Evolutionary conservation across 2,797 vertebrate species (phyloP).

Genomic region (Otolemur crassicaudatus): DNA sequence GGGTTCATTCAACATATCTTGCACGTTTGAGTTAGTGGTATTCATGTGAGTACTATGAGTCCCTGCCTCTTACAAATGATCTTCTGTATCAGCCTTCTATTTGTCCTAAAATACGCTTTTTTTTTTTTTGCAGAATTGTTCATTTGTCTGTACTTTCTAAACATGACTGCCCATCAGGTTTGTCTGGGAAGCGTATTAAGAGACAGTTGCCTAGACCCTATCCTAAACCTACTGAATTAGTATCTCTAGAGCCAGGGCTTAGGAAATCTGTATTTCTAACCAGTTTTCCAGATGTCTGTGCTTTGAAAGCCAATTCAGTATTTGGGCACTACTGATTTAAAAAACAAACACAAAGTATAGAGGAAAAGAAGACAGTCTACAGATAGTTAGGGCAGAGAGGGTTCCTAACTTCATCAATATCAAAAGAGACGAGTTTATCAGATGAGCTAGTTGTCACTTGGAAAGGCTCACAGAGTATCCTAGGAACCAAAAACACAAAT

Average conservation of each 20-base stretch:
- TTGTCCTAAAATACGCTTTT: background rate
- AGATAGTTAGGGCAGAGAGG: background rate
- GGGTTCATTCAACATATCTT: background rate
- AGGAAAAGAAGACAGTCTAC: background rate
- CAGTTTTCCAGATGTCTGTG: conserved; percentile 20
- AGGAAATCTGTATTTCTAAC: conserved; percentile 23
- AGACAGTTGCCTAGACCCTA: background rate
- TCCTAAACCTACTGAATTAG: background rate
- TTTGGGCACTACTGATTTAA: background rate
- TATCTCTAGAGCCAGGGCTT: background rate
- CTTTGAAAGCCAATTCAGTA: background rate
- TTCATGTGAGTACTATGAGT: background rate
- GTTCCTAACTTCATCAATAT: background rate
- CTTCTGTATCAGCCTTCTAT: background rate
- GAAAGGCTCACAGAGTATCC: background rate
- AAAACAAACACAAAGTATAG: conserved; percentile 22
- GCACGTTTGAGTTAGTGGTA: background rate
- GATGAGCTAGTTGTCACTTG: background rate
- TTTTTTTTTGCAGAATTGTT: background rate
- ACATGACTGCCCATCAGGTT: background rate
- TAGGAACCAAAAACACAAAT: conserved; percentile 3
- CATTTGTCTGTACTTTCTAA: background rate
- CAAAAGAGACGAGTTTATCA: conserved; percentile 30
- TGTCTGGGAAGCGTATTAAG: background rate
- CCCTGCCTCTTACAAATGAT: background rate